A percentile compares a stretch with the other conserved stretches of the same genome.
Conservation (phyloP, 2,797 vertebrate species). For the Allobates femoralis region DNA sequence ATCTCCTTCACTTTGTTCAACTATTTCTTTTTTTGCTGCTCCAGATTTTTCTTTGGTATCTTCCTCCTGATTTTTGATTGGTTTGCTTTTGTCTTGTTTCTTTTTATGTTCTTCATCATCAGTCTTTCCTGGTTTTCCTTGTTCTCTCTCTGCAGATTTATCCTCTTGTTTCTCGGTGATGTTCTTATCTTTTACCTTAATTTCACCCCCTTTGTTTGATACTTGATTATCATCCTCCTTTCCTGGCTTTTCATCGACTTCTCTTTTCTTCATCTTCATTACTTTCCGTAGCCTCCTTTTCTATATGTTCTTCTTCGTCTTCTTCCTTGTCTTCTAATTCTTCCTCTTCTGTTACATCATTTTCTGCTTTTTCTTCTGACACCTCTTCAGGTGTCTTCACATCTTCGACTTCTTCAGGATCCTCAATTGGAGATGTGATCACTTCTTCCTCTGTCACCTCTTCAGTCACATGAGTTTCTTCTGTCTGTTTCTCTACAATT, state of each 20-base stretch:
- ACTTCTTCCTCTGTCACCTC: constrained; percentile 86
- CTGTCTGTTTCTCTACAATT: constrained; percentile 90
- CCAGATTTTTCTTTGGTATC: neutral
- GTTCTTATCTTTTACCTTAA: neutral
- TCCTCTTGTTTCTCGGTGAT: constrained; percentile 59
- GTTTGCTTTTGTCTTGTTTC: constrained; percentile 26
- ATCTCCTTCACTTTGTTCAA: neutral
- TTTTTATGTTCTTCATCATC: constrained; percentile 64
- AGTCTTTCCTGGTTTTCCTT: constrained; percentile 70
- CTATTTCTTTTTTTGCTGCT: constrained; percentile 70
- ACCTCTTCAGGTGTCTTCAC: constrained; percentile 60
- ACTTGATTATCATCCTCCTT: constrained; percentile 1
- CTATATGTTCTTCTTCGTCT: constrained; percentile 68
- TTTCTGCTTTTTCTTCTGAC: constrained; percentile 60
- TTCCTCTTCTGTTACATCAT: constrained; percentile 49
- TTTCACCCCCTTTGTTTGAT: constrained; percentile 16
- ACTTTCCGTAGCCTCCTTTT: neutral
- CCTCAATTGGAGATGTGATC: constrained; percentile 73
- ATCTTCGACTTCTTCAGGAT: constrained; percentile 50
- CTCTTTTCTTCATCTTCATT: neutral
- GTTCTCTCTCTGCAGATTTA: constrained; percentile 67
- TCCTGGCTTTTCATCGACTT: neutral
- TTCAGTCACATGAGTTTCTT: constrained; percentile 91
- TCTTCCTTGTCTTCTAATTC: constrained; percentile 40
- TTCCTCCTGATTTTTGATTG: constrained; percentile 47